Evolutionary conservation across 1,140 invertebrate species (phyloP).

Genomic region (Elymnias hypermnestra): DNA sequence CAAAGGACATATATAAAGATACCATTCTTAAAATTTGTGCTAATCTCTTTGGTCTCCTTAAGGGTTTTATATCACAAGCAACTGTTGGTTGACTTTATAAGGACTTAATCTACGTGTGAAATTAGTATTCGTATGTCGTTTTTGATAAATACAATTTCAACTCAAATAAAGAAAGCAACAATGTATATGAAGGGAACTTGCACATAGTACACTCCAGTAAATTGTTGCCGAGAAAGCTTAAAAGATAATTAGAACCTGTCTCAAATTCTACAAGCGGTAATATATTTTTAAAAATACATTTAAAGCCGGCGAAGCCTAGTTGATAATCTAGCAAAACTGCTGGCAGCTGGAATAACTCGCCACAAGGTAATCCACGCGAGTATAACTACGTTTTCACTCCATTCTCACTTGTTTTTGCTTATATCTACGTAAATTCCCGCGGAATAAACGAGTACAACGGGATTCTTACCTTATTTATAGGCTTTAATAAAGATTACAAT

Average conservation of each 20-base stretch:
- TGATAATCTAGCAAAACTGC: constrained; percentile 7
- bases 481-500: constrained; percentile 3
- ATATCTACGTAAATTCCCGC: not conserved
- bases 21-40: too few species aligned
- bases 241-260: constrained; percentile 12
- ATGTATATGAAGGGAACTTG: not conserved
- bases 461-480: constrained; percentile 4
- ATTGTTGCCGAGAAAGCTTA: constrained; percentile 9
- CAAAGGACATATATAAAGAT: too few species aligned
- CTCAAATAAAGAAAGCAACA: too few species aligned
- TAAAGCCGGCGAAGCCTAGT: constrained; percentile 8
- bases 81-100: not conserved
- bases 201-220: not conserved
- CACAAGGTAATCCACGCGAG: constrained; percentile 43
- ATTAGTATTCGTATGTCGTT: too few species aligned
- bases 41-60: too few species aligned
- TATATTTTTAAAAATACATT: constrained; percentile 10
- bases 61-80: not conserved
- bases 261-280: constrained; percentile 8
- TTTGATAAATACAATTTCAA: too few species aligned
- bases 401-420: constrained; percentile 26
- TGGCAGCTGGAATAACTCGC: constrained; percentile 27
- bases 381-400: constrained; percentile 53
- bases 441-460: not conserved
- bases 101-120: constrained; percentile 1